Evolutionary conservation across 2,113 vertebrate species (phyloP).

Genomic region (Hippocampus comes): DNA sequence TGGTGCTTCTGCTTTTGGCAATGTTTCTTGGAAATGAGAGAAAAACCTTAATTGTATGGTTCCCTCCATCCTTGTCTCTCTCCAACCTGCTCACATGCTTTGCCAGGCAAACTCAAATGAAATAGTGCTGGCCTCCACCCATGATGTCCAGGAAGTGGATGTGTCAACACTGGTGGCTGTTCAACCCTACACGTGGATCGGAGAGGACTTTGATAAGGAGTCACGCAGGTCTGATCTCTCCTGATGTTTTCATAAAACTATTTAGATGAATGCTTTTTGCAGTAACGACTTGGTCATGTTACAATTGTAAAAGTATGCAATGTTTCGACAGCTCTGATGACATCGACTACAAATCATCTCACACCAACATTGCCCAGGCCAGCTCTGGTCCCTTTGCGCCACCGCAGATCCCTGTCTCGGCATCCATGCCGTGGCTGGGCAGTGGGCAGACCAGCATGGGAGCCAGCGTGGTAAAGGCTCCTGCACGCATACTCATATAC

Average conservation of each 20-base stretch:
- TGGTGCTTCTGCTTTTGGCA: not conserved
- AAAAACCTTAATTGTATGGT: not conserved
- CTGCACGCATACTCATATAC: constrained; percentile 12
- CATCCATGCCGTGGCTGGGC: constrained; percentile 95
- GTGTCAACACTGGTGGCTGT: constrained; percentile 87
- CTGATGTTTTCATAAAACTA: not conserved
- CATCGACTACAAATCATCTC: constrained; percentile 86
- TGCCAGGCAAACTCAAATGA: constrained; percentile 87
- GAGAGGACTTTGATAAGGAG: constrained; percentile 93
- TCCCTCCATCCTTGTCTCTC: not conserved
- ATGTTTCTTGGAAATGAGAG: constrained; percentile 3
- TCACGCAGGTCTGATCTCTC: constrained; percentile 84
- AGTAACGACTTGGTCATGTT: not conserved
- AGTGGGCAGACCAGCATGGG: constrained; percentile 95
- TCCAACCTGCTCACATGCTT: constrained; percentile 22
- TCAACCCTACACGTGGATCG: constrained; percentile 95
- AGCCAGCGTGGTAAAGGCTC: constrained; percentile 85
- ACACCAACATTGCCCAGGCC: constrained; percentile 86
- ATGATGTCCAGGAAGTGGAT: constrained; percentile 96
- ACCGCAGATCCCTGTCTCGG: constrained; percentile 79
- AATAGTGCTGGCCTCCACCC: constrained; percentile 94
- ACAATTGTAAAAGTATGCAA: not conserved
- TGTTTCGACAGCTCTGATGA: constrained; percentile 86
- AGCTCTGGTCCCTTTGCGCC: constrained; percentile 74
- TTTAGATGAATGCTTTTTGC: too few species aligned